A percentile compares a stretch with the other conserved stretches of the same genome.
Evolutionary conservation across 2,113 vertebrate genomes (phyloP).

Genomic region (Theropithecus gelada): DNA sequence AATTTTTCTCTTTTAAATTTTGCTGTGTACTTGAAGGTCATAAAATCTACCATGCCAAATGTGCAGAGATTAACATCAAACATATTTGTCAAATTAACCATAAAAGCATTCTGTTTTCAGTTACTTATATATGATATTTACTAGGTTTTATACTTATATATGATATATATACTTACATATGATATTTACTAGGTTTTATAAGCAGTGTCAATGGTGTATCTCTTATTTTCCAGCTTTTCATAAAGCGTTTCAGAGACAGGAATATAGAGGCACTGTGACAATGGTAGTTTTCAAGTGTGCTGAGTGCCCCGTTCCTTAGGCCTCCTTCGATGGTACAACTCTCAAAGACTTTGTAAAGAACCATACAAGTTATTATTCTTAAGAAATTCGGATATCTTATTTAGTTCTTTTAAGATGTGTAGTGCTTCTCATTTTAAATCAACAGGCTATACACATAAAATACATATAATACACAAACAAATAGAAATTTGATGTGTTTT

Average conservation of each 20-base stretch:
- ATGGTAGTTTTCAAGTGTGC: neutral
- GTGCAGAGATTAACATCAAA: conserved; percentile 12
- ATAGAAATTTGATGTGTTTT: neutral
- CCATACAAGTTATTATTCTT: neutral
- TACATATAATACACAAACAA: neutral
- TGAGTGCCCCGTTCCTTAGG: neutral
- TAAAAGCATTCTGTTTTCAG: neutral
- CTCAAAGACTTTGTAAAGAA: neutral
- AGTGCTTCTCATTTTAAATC: neutral
- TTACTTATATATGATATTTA: neutral
- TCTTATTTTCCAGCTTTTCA: neutral
- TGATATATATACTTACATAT: neutral
- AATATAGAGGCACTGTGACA: neutral
- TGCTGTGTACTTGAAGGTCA: neutral
- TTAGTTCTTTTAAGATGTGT: neutral
- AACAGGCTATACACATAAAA: neutral
- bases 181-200: neutral
- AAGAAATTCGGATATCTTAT: neutral
- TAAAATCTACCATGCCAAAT: neutral
- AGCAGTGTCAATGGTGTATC: neutral
- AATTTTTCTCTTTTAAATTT: neutral
- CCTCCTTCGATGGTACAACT: neutral
- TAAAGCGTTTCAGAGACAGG: neutral
- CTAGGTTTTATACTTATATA: neutral
- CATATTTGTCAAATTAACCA: neutral